Conservation (phyloP, 2,888 invertebrate species). For the Mantis religiosa region DNA sequence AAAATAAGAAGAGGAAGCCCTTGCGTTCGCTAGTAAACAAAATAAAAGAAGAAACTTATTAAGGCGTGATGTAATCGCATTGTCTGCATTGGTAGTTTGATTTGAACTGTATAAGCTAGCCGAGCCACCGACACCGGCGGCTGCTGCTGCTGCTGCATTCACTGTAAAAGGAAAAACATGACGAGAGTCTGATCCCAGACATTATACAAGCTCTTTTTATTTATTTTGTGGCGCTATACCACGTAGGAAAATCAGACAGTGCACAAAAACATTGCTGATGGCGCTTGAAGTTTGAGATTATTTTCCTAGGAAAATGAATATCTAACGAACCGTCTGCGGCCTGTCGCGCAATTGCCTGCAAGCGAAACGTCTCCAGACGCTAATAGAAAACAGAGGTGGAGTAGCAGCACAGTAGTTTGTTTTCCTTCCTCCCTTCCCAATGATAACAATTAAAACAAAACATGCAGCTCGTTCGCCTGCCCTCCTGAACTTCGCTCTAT, state of each 20-base stretch:
- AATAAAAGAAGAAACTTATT: background rate
- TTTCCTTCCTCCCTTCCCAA: background rate
- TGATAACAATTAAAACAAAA: background rate
- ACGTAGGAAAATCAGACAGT: background rate
- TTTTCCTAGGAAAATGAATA: conserved; percentile 4
- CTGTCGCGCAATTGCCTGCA: background rate
- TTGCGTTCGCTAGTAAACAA: background rate
- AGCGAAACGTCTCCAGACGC: background rate
- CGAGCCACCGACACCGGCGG: background rate
- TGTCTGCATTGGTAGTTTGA: background rate
- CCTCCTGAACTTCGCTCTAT: background rate
- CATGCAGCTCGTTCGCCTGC: background rate
- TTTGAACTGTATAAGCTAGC: background rate
- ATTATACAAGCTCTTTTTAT: background rate
- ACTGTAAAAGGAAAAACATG: background rate
- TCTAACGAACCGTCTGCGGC: background rate
- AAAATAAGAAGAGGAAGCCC: background rate
- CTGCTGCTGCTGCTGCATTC: background rate
- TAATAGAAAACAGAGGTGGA: background rate
- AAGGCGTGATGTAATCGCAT: background rate
- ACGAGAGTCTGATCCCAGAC: background rate
- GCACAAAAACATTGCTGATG: background rate
- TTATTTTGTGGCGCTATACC: background rate
- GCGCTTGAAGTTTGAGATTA: background rate
- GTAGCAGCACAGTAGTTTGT: background rate